Evolutionary conservation across 2,113 vertebrate genomes (phyloP).

Genomic region (Erpornis zantholeuca): DNA sequence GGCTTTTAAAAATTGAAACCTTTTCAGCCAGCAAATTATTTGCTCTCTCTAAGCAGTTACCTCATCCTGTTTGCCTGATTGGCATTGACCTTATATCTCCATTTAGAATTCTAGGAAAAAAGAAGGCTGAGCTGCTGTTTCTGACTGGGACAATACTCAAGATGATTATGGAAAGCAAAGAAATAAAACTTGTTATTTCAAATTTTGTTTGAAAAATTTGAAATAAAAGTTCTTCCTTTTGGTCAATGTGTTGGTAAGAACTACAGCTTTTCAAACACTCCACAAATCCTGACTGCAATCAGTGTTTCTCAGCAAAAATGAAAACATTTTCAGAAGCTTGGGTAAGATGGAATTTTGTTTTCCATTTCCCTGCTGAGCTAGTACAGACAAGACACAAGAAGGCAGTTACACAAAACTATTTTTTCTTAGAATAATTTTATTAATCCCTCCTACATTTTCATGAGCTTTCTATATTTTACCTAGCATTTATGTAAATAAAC

Average conservation of each 20-base stretch:
- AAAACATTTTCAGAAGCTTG: background rate
- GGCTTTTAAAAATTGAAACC: background rate
- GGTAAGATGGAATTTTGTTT: background rate
- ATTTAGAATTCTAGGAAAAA: background rate
- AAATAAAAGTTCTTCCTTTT: background rate
- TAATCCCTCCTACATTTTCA: background rate
- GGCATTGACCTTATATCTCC: background rate
- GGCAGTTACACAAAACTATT: accelerated
- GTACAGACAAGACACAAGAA: background rate
- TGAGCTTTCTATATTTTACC: background rate
- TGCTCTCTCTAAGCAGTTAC: background rate
- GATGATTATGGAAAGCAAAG: background rate
- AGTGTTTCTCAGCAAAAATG: background rate
- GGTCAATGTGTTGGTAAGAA: background rate
- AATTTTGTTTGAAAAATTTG: background rate
- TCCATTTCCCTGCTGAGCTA: background rate
- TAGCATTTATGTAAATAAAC: background rate
- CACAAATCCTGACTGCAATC: background rate
- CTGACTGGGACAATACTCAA: background rate
- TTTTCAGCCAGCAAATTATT: background rate
- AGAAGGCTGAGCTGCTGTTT: background rate
- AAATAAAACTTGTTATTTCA: background rate
- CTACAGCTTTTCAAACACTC: background rate
- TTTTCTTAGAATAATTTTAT: background rate
- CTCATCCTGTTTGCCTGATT: background rate